Base-by-base conservation (phyloP, 2,113 vertebrate genomes). In the Chinchilla lanigera region DNA sequence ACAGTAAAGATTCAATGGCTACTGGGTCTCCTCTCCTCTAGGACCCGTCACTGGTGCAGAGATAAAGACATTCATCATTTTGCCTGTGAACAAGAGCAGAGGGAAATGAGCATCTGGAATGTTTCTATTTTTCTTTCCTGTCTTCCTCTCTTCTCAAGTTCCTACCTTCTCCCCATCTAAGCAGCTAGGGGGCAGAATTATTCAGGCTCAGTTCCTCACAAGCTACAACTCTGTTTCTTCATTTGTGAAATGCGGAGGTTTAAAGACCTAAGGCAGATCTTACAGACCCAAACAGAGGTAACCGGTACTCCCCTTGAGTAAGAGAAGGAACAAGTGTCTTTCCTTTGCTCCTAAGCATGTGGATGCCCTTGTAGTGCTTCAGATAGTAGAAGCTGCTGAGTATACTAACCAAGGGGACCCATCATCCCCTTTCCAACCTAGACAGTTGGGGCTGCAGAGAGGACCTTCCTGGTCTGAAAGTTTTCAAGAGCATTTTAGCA, bases 1-100 rank as follows among this genome's bases (percentile, higher is more conserved):
- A 35, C 8, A 20, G 94, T 1, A 16, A 63, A 35, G 77, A 56
- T 30, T 60, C 71, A 2, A 1, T 16, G 52, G 44, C 84, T 2
- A 8, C 2, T 0, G 44, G 24, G 16, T 86, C 38, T 83, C 61
- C 16, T 47, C 6, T 80, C 61, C 52, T 54, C 52, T 17, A 52
- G 12, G 9, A 24, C n/a, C 38, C 13, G 4, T 2, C 1, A 6
- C 0, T 11, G 35, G 86, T 38, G 14, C 0, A 14, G 61, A 44
- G 54, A 35, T 22, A 71, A 28, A 54, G 0, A 16, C 38, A 35
- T 24, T 50, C 44, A 30, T 30, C 19, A 83, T 56, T 87, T 86
- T 26, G 28, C 38, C 38, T 63, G 47, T 81, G 47, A 75, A 93
- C 69, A 94, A 83, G 47, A 78, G 7, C 10, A 11, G 13, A 1